Evolutionary conservation across 2,888 invertebrate species (phyloP), one percentile per base, ranked within the genome.

Genomic region (Notodonta dromedarius): DNA sequence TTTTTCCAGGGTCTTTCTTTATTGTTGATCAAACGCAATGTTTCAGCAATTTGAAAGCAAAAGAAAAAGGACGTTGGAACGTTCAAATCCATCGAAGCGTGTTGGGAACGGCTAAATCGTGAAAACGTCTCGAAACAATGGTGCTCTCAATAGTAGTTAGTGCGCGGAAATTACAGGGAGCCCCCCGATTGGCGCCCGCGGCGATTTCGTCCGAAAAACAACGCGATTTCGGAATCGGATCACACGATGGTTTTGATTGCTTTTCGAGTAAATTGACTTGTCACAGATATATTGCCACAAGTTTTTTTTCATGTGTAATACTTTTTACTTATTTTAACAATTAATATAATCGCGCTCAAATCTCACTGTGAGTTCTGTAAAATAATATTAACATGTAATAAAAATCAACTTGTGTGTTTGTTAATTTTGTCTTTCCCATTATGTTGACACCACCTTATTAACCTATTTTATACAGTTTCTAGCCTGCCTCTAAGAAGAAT

Each of bases 231-330:
- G 80, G 80, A 80, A 88, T 86, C 80, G 83, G 80, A 85, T 83
- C 83, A 78, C 80, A 83, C 79, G 78, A 85, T 87, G 86, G 84
- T 88, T 89, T 84, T 87, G 87, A 90, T 90, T 88, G 88, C 83
- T 89, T 86, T 83, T 72, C 75, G 65, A 73, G 80, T 83, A 54
- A 83, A 85, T 83, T 78, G 78, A 71, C 71, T 59, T 67, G 63
- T 64, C 39, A 39, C 63, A 42, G 53, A 50, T 53, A 32, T 58
- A 51, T 69, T 71, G 39, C 39, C 7, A 39, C 54, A n/a, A 24
- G 2, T 2, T 2, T 24, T 54, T 9, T 59, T 73, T 79, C 69
- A 65, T 69, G 70, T 73, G 46, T n/a, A n/a, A 5, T n/a, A n/a
- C n/a, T 46, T 13, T 46, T 46, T 46, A 46, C 9, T 13, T 46